Evolutionary conservation across 2,888 invertebrate genomes (phyloP).

Genomic region (Hermodice carunculata): DNA sequence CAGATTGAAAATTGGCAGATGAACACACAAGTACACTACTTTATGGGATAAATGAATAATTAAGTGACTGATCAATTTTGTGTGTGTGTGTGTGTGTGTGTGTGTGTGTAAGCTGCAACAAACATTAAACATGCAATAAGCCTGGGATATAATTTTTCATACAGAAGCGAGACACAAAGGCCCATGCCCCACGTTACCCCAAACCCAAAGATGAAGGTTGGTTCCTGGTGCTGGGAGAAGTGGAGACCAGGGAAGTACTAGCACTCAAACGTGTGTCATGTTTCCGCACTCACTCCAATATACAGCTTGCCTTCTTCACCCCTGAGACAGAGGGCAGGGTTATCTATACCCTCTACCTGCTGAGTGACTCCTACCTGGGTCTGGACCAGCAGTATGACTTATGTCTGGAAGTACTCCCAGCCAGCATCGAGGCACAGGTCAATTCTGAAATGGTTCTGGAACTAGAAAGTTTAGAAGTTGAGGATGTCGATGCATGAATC

Average conservation of each 20-base stretch:
- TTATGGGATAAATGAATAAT: too few relatives aligned
- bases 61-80: too few relatives aligned
- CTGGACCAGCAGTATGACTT: slow-evolving; percentile 89
- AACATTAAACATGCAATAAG: too few relatives aligned
- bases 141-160: too few relatives aligned
- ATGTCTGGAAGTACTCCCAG: slow-evolving; percentile 64
- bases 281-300: slow-evolving; percentile 45
- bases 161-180: slow-evolving; percentile 71
- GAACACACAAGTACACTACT: too few relatives aligned
- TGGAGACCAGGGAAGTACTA: slow-evolving; percentile 79
- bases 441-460: slow-evolving; percentile 56
- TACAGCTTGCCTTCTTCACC: slow-evolving; percentile 75
- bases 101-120: too few relatives aligned
- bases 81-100: too few relatives aligned
- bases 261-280: slow-evolving; percentile 82
- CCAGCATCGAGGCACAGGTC: slow-evolving; percentile 61
- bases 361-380: slow-evolving; percentile 94
- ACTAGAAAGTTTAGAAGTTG: slow-evolving; percentile 45
- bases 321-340: slow-evolving; percentile 76
- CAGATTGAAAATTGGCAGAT: too few relatives aligned
- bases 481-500: slow-evolving; percentile 10
- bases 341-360: slow-evolving; percentile 84
- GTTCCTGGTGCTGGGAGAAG: slow-evolving; percentile 88
- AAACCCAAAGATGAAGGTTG: slow-evolving; percentile 97
- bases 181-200: slow-evolving; percentile 87